A percentile compares a stretch with the other conserved stretches of the same genome.
Conservation (phyloP, 2,888 invertebrate genomes). For the Pollenia griseotomentosa region DNA sequence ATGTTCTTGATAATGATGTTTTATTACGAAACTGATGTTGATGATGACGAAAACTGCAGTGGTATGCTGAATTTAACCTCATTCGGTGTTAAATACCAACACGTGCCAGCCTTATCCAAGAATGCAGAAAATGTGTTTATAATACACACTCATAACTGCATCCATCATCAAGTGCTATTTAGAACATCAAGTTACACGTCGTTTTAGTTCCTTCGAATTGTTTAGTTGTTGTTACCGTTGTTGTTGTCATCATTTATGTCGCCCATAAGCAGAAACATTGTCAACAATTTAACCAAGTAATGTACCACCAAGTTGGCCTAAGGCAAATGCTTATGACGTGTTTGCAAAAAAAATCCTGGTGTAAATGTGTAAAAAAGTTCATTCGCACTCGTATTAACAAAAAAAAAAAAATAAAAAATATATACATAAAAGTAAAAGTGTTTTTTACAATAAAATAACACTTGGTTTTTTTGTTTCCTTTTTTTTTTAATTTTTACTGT, state of each 20-base stretch:
- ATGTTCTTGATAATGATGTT: conserved; percentile 40
- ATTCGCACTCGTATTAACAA: not conserved
- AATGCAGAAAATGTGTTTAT: conserved; percentile 61
- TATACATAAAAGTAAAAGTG: conserved; percentile 31
- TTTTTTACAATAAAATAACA: conserved; percentile 24
- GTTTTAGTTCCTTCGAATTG: conserved; percentile 27
- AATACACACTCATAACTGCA: conserved; percentile 56
- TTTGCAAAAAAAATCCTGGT: conserved; percentile 8
- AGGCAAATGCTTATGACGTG: conserved; percentile 43
- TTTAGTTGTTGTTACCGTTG: conserved; percentile 41
- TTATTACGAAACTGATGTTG: not conserved
- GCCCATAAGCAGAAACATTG: conserved; percentile 43
- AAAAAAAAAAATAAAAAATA: not conserved
- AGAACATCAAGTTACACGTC: conserved; percentile 59
- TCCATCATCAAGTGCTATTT: conserved; percentile 35
- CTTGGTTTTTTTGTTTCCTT: conserved; percentile 4
- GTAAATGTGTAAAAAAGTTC: conserved; percentile 23
- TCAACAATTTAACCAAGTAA: conserved; percentile 60
- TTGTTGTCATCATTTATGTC: conserved; percentile 49
- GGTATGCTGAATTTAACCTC: conserved; percentile 20
- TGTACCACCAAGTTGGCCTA: conserved; percentile 64
- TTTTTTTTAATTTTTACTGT: not conserved
- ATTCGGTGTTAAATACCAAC: conserved; percentile 62
- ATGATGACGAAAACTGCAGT: not conserved
- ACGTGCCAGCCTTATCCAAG: conserved; percentile 54